These are phyloP conservation scores for Brachynemurus nebulosus DNA, from an alignment of 2,888 invertebrate genomes.

Conservation along the genomic window DNA sequence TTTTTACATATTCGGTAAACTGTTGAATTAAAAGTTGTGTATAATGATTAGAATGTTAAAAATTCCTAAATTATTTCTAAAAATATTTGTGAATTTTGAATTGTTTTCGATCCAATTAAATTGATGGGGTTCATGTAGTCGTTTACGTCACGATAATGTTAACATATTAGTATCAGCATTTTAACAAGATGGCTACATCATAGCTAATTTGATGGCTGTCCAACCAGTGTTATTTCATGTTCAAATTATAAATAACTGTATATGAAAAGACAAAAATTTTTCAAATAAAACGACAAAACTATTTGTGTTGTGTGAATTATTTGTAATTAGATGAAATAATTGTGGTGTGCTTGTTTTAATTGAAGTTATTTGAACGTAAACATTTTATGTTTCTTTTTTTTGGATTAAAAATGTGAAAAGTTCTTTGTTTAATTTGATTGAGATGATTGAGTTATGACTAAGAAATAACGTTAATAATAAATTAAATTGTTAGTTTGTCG, in stretches of 20 bases:
- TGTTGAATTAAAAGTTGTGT: too few relatives aligned
- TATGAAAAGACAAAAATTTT: neutral
- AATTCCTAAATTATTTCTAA: too few relatives aligned
- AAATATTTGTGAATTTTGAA: neutral
- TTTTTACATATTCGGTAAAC: too few relatives aligned
- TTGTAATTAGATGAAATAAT: neutral
- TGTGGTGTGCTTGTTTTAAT: neutral
- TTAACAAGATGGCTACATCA: constrained; percentile 5
- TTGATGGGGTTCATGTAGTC: too few relatives aligned
- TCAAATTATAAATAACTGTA: neutral
- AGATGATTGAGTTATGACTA: neutral
- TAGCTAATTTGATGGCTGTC: constrained; percentile 5
- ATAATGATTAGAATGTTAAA: too few relatives aligned
- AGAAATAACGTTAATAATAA: neutral
- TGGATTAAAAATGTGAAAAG: neutral
- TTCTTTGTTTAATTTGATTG: neutral
- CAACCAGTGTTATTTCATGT: neutral
- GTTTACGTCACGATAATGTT: too few relatives aligned
- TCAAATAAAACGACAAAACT: neutral
- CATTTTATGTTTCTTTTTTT: too few relatives aligned
- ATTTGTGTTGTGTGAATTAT: neutral
- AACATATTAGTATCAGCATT: constrained; percentile 1
- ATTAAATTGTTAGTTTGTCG: too few relatives aligned
- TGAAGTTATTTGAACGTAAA: neutral
- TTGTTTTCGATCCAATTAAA: too few relatives aligned